These are phyloP conservation scores for Patella caerulea DNA, from an alignment of 2,888 invertebrate genomes.

Conservation along the genomic window DNA sequence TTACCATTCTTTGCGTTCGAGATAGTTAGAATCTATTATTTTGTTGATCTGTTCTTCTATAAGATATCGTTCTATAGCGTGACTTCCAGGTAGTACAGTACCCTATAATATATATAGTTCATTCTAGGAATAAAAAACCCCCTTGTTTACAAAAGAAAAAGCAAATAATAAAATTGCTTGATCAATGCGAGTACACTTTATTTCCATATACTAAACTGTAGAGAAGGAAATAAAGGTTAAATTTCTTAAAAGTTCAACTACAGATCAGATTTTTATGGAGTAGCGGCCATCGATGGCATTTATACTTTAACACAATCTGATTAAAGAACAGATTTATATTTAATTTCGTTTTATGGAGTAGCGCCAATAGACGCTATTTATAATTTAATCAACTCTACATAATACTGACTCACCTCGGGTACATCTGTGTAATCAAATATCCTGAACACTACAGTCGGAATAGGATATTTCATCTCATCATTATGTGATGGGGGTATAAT, in stretches of 20 bases:
- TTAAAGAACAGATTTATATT: too few relatives aligned
- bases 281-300: too few relatives aligned
- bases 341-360: too few relatives aligned
- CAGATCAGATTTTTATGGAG: neutral
- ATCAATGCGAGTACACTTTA: too few relatives aligned
- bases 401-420: conserved; percentile 74
- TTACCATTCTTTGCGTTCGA: conserved; percentile 93
- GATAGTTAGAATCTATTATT: conserved; percentile 88
- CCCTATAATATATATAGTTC: conserved; percentile 58
- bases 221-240: too few relatives aligned
- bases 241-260: neutral
- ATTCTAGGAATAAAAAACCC: too few relatives aligned
- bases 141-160: too few relatives aligned
- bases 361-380: too few relatives aligned
- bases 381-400: too few relatives aligned
- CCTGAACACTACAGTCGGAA: conserved; percentile 92
- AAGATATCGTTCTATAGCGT: conserved; percentile 96
- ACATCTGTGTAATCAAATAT: conserved; percentile 99
- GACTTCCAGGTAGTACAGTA: conserved; percentile 87
- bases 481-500: conserved; percentile 95
- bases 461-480: conserved; percentile 89
- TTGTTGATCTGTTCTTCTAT: conserved; percentile 97
- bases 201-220: too few relatives aligned
- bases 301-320: too few relatives aligned
- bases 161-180: too few relatives aligned